These are phyloP conservation scores for Dermolepida albohirtum DNA, from an alignment of 2,888 invertebrate genomes.

Conservation along the genomic window DNA sequence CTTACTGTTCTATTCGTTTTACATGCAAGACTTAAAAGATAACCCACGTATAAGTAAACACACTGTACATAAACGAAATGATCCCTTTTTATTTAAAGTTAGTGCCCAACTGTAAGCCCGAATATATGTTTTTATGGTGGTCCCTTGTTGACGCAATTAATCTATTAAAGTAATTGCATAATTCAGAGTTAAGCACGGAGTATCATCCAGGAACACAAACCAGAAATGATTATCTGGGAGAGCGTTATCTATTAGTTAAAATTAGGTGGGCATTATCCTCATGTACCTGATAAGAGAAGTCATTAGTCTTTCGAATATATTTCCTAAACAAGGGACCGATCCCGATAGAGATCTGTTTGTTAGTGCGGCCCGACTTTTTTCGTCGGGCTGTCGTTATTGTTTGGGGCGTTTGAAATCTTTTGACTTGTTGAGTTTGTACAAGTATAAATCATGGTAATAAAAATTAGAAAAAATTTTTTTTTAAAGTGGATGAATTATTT, in stretches of 20 bases:
- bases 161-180: conserved; percentile 37
- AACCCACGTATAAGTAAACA: too few relatives aligned
- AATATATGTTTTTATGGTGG: background rate
- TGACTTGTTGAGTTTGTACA: background rate
- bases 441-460: conserved; percentile 18
- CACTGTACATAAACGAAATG: too few relatives aligned
- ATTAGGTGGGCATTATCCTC: conserved; percentile 41
- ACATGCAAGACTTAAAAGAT: too few relatives aligned
- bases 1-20: too few relatives aligned
- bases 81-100: conserved; percentile 1
- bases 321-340: conserved; percentile 34
- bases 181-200: conserved; percentile 14
- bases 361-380: conserved; percentile 2
- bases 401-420: background rate
- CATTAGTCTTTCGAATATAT: conserved; percentile 41
- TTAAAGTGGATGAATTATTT: conserved; percentile 1
- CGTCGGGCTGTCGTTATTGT: background rate
- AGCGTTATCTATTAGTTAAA: conserved; percentile 40
- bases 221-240: conserved; percentile 39
- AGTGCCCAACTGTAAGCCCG: conserved; percentile 8
- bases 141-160: conserved; percentile 27
- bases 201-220: conserved; percentile 19
- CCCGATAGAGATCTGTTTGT: conserved; percentile 32
- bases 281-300: conserved; percentile 39
- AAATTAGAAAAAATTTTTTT: conserved; percentile 13